Percentiles rank a stretch among this genome's conserved stretches.
These are phyloP conservation scores for Cynopterus sphinx DNA, from an alignment of 2,797 vertebrate genomes.

Conservation along the genomic window DNA sequence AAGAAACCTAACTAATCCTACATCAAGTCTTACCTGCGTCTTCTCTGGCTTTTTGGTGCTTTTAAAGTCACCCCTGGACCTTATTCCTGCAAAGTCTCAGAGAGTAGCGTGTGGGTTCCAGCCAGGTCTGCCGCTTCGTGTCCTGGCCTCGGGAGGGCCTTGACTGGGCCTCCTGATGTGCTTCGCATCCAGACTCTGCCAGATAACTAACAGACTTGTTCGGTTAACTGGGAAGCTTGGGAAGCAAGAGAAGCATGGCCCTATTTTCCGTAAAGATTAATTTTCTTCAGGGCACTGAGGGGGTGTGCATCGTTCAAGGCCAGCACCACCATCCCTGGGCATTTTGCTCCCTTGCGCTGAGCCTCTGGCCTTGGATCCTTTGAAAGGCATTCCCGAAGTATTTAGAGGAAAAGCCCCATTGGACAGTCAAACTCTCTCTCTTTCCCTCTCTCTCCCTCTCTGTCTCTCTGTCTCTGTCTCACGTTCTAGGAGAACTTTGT, in stretches of 20 bases:
- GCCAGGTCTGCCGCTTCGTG: accelerated
- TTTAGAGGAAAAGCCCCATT: background rate
- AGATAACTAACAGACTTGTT: background rate
- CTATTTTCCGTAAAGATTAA: background rate
- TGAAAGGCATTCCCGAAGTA: background rate
- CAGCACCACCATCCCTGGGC: background rate
- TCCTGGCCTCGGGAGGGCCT: background rate
- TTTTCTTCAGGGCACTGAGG: background rate
- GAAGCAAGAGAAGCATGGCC: background rate
- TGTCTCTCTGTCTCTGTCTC: too few species aligned
- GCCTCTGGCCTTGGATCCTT: background rate
- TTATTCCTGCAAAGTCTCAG: background rate
- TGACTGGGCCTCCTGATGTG: background rate
- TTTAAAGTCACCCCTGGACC: background rate
- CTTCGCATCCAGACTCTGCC: too few species aligned
- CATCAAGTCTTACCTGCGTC: too few species aligned
- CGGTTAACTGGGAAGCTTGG: background rate
- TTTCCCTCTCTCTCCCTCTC: too few species aligned
- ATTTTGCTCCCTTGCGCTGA: background rate
- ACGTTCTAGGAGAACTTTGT: background rate
- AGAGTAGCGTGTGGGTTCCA: background rate
- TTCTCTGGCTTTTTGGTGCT: background rate
- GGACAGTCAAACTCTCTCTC: background rate
- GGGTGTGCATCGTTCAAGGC: background rate
- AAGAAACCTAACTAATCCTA: background rate